Evolutionary conservation across 1,140 invertebrate species (phyloP).

Genomic region (Physella acuta): DNA sequence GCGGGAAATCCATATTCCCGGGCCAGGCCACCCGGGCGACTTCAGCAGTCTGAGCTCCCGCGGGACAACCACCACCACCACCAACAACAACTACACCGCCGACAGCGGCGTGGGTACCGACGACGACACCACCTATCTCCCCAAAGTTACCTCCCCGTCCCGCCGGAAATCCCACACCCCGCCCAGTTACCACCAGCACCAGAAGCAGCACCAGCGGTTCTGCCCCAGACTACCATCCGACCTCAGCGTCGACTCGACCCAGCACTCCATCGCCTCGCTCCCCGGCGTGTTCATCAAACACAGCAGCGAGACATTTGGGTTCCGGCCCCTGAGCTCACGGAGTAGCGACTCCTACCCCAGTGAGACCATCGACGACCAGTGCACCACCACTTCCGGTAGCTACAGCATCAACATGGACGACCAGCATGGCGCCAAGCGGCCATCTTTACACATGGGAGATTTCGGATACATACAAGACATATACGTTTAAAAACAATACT

Average conservation of each 20-base stretch:
- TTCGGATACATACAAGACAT: conserved; percentile 22
- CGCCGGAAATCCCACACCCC: background rate
- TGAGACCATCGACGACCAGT: conserved; percentile 28
- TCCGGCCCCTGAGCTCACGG: conserved; percentile 25
- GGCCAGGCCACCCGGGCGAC: conserved; percentile 26
- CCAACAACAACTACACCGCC: conserved; percentile 2
- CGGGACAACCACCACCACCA: conserved; percentile 17
- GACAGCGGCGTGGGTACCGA: conserved; percentile 32
- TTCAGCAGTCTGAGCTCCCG: conserved; percentile 28
- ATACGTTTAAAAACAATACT: conserved; percentile 30
- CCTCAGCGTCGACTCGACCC: conserved; percentile 23
- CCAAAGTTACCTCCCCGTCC: background rate
- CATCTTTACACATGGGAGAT: background rate
- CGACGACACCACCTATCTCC: conserved; percentile 24
- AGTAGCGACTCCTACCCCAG: conserved; percentile 26
- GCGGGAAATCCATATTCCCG: conserved; percentile 30
- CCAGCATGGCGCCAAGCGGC: background rate
- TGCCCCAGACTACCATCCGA: conserved; percentile 10
- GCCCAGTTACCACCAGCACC: conserved; percentile 14
- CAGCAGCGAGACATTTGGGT: conserved; percentile 21
- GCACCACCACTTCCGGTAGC: conserved; percentile 31
- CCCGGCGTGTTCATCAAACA: conserved; percentile 22
- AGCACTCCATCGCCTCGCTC: conserved; percentile 23
- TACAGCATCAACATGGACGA: conserved; percentile 25
- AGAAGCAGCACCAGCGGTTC: background rate